Base-by-base conservation (phyloP, 2,888 invertebrate species). In the Pristionchus mayeri region DNA sequence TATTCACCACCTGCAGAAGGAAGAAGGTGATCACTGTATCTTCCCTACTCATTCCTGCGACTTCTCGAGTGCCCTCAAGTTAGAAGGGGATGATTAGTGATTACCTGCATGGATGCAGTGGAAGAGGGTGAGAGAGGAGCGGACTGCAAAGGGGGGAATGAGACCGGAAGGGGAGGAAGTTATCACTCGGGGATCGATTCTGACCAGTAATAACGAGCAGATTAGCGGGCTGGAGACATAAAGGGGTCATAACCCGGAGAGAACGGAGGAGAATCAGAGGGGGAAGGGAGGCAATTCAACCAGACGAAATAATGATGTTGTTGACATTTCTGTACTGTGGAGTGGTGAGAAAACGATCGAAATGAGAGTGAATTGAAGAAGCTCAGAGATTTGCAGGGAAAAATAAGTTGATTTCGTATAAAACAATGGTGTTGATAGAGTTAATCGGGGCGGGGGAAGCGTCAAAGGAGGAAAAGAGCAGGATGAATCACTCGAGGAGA, bases 161-260 rank as follows among this genome's bases (percentile, higher is more conserved):
- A 71, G 71, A 71, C 71, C 18, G 71, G 44, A 54, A 54, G 21
- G n/a, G 9, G 54, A 54, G 54, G 54, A 21, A n/a, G 54, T 54
- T 7, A 54, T 54, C 54, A 54, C 11, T 18, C 7, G 54, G n/a
- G 16, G 54, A 54, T 60, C 60, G 30, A 60, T 60, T 30, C 18
- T 63, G 63, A 63, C 37, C 63, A 34, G 18, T 3, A 18, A 54
- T 2, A 30, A 30, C 27, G 34, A 13, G 16, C 13, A 27, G 71
- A 71, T 71, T 71, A 71, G 71, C 71, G 40, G 71, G 57, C 1
- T 27, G 63, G 34, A 34, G 71, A 24, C 71, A 71, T 71, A 71
- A 71, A 71, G 71, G 37, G 71, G 71, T 71, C 71, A 71, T 71
- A 71, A 71, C 71, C 24, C 71, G 71, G n/a, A 18, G 67, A 37